Evolutionary conservation across 2,888 invertebrate genomes (phyloP), one percentile per base, ranked within the genome.

Genomic region (Lithophane semibrunnea): DNA sequence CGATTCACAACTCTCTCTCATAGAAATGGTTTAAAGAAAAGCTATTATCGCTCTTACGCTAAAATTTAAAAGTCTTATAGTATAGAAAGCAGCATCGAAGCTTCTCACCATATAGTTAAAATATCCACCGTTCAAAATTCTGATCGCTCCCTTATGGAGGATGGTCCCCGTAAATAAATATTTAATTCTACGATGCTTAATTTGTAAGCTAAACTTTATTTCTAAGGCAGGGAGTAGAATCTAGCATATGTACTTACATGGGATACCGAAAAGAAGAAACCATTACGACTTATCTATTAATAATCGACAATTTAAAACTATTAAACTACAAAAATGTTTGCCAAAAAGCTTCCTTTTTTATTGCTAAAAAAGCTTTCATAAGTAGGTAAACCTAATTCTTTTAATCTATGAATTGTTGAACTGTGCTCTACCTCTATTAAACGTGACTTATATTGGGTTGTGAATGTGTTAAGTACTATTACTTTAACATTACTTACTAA

Each of bases 331-430:
- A 92, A 93, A 93, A 90, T 90, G 82, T 88, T 85, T 94, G 95
- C 95, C 94, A 94, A 94, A 94, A 96, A 96, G 96, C 96, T 88
- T 90, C 90, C 86, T 85, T 74, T 84, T 92, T 92, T 94, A 94
- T 93, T 85, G 96, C 96, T 96, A 96, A 95, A 95, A 93, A 96
- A 96, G 96, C 96, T 94, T 94, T 93, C 90, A 87, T 89, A 89
- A 89, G 91, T 89, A 89, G 89, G 91, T 92, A 89, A 84, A 86
- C 84, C 91, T 92, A 91, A 79, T 79, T 82, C 89, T 92, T 91
- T 92, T 75, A 77, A 63, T 72, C 90, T 94, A 94, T 93, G 92
- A 94, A 94, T 94, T 86, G 86, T 93, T 94, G 91, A 95, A 94
- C 91, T 90, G 95, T 95, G 95, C 94, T 91, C 93, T 94, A 94